Conservation (phyloP, 2,797 vertebrate genomes). For the Apodemus agrarius region DNA sequence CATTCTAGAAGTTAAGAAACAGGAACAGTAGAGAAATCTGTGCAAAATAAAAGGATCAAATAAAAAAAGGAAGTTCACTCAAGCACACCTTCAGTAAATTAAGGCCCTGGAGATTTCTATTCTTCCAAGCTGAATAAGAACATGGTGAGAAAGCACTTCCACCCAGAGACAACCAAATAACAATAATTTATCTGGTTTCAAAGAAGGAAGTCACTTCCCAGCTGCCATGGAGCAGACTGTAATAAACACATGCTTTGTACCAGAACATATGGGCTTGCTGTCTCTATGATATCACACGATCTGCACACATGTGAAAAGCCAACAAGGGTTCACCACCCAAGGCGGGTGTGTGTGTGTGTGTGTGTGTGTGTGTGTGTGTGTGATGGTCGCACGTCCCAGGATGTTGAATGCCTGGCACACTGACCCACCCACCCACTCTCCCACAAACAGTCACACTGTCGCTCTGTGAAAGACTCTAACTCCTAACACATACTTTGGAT, state of each 20-base stretch:
- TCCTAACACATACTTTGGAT: constrained; percentile 27
- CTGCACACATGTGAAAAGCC: background rate
- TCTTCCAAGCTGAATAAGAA: constrained; percentile 2
- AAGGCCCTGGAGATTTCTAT: background rate
- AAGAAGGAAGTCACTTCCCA: background rate
- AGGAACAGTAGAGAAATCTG: background rate
- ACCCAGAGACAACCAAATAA: background rate
- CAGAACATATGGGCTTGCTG: background rate
- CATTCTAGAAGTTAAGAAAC: background rate
- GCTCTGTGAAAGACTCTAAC: background rate
- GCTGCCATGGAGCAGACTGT: background rate
- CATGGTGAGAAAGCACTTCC: background rate
- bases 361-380: no score
- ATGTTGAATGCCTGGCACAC: background rate
- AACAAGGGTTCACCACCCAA: background rate
- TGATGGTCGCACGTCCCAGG: background rate
- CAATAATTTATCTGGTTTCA: constrained; percentile 9
- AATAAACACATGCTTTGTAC: background rate
- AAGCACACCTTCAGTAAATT: background rate
- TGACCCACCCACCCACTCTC: background rate
- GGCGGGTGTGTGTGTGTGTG: no score
- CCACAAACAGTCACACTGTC: background rate
- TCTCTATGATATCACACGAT: background rate
- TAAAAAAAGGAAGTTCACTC: background rate
- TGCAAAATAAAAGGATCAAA: background rate